These are phyloP conservation scores for Aphis craccivora DNA, from an alignment of 1,140 invertebrate species.

Conservation along the genomic window DNA sequence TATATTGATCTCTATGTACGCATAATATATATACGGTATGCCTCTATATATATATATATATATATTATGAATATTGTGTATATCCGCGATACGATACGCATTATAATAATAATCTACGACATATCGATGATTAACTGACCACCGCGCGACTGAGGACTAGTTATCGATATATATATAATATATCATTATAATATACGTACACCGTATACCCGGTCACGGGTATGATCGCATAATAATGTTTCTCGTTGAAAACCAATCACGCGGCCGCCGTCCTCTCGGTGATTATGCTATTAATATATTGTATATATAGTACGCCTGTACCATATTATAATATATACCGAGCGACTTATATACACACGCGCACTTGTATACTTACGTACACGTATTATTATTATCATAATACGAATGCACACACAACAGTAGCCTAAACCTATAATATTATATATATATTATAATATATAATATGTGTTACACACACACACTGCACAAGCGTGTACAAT, in stretches of 20 bases:
- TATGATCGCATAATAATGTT: not conserved
- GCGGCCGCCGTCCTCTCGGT: not conserved
- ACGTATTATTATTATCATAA: too few relatives aligned
- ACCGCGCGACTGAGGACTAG: not conserved
- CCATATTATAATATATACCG: not conserved
- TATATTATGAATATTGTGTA: too few relatives aligned
- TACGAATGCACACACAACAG: not conserved
- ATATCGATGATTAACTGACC: not conserved
- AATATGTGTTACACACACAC: not conserved
- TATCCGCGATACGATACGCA: too few relatives aligned
- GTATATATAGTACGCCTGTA: not conserved
- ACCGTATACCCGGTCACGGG: not conserved
- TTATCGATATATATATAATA: not conserved
- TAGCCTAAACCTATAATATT: slow-evolving; percentile 1
- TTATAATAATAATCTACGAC: not conserved
- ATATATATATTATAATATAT: not conserved
- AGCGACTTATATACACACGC: not conserved
- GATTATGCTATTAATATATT: not conserved
- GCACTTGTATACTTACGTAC: too few relatives aligned
- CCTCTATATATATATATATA: not conserved
- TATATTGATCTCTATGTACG: not conserved
- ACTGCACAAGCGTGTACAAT: not conserved
- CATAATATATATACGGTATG: too few relatives aligned
- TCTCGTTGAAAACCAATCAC: not conserved
- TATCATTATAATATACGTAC: not conserved